Conservation (phyloP, 1,140 invertebrate species). For the Wiebesia pumilae region DNA sequence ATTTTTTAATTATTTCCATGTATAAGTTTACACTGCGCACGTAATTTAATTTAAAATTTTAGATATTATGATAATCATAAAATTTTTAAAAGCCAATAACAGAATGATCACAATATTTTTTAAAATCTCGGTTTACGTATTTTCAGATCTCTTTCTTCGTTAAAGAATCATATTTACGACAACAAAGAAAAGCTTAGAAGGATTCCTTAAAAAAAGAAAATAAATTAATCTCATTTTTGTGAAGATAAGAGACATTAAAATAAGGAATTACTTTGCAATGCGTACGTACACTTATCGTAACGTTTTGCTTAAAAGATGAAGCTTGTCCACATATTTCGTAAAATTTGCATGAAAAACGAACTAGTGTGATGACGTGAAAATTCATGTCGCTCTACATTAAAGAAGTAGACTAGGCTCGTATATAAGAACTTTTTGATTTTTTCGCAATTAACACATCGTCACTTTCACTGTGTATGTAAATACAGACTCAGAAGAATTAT, state of each 20-base stretch:
- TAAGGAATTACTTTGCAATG: not conserved
- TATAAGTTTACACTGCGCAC: not conserved
- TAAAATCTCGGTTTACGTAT: no score
- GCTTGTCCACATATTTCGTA: not conserved
- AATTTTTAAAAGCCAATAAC: not conserved
- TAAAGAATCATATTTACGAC: not conserved
- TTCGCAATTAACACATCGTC: not conserved
- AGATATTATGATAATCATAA: not conserved
- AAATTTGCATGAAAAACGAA: conserved; percentile 48
- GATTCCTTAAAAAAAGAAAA: not conserved
- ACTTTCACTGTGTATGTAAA: no score
- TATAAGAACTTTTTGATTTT: not conserved
- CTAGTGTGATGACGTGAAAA: conserved; percentile 22
- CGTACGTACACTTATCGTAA: not conserved
- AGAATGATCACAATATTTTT: not conserved
- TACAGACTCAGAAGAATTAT: not conserved
- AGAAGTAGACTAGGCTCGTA: not conserved
- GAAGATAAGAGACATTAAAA: not conserved
- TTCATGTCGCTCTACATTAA: conserved; percentile 32
- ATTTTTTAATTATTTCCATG: not conserved
- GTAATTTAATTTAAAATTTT: not conserved
- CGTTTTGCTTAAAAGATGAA: not conserved
- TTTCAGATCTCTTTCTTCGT: not conserved
- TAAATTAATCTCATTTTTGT: not conserved
- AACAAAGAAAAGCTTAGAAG: not conserved